Conservation (phyloP, 2,888 invertebrate genomes). For the Amblyjoppa proteus region DNA sequence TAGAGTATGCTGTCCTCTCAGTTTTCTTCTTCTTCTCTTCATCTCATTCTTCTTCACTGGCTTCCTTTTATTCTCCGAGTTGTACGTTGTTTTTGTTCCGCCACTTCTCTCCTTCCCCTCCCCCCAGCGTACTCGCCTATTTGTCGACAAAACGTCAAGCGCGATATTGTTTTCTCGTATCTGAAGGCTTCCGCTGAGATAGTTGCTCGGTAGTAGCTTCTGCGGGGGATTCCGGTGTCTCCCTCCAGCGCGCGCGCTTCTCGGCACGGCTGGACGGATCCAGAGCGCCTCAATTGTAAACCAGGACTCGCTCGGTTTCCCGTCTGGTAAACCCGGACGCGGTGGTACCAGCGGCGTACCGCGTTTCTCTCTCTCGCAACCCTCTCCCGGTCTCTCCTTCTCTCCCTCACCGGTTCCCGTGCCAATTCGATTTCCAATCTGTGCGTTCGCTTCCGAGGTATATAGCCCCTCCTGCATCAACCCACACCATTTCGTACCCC, state of each 20-base stretch:
- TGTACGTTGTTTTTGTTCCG: conserved; percentile 55
- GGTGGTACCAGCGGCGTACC: conserved; percentile 35
- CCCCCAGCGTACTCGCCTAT: conserved; percentile 34
- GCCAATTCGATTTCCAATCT: conserved; percentile 70
- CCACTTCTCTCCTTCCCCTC: conserved; percentile 18
- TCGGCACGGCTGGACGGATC: conserved; percentile 65
- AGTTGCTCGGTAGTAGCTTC: conserved; percentile 26
- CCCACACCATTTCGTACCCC: conserved; percentile 37
- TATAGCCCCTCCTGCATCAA: conserved; percentile 58
- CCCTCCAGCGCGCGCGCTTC: conserved; percentile 32
- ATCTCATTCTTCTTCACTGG: background rate
- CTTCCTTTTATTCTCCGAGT: conserved; percentile 26
- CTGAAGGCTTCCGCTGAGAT: conserved; percentile 40
- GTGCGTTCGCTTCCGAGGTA: conserved; percentile 60
- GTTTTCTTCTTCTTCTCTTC: conserved; percentile 14
- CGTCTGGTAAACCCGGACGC: conserved; percentile 67
- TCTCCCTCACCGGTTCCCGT: conserved; percentile 54
- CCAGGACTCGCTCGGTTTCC: conserved; percentile 67
- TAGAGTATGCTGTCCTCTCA: conserved; percentile 55
- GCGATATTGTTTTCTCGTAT: conserved; percentile 64
- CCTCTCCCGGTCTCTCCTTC: conserved; percentile 9
- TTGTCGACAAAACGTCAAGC: conserved; percentile 62
- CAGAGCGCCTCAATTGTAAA: conserved; percentile 67
- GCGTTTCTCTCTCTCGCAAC: conserved; percentile 23
- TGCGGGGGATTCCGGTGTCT: conserved; percentile 42